These are phyloP conservation scores for Zootermopsis nevadensis DNA, from an alignment of 2,888 invertebrate species.

Conservation along the genomic window DNA sequence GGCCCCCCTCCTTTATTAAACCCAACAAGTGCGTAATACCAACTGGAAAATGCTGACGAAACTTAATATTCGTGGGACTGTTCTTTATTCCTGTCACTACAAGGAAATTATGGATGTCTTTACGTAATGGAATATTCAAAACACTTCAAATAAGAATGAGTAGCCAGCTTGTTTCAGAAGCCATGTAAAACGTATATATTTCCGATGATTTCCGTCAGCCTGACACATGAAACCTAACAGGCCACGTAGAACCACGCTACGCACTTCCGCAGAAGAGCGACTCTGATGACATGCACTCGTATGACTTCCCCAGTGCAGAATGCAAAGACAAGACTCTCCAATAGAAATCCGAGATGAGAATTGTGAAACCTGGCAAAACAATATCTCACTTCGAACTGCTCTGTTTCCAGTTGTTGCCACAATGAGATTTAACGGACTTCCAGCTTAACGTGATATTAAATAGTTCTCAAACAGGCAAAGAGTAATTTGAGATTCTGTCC, in stretches of 20 bases:
- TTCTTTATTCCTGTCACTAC: background rate
- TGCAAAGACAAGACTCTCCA: background rate
- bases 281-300: background rate
- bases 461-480: too few species aligned
- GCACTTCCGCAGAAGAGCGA: background rate
- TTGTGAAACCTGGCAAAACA: conserved; percentile 31
- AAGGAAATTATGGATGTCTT: background rate
- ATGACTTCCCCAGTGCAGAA: background rate
- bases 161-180: conserved; percentile 13
- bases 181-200: conserved; percentile 5
- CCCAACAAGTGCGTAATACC: background rate
- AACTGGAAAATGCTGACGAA: background rate
- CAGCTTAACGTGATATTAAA: too few species aligned
- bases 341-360: conserved; percentile 20
- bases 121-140: conserved; percentile 12
- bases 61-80: background rate
- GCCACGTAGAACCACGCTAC: background rate
- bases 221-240: conserved; percentile 12
- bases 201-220: conserved; percentile 11
- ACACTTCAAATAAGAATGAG: background rate
- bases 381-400: background rate
- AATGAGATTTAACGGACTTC: background rate
- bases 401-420: conserved; percentile 3
- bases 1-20: background rate
- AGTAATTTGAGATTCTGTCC: too few species aligned